These are phyloP conservation scores for Physocephala rufipes DNA, from an alignment of 2,888 invertebrate species.

Conservation along the genomic window DNA sequence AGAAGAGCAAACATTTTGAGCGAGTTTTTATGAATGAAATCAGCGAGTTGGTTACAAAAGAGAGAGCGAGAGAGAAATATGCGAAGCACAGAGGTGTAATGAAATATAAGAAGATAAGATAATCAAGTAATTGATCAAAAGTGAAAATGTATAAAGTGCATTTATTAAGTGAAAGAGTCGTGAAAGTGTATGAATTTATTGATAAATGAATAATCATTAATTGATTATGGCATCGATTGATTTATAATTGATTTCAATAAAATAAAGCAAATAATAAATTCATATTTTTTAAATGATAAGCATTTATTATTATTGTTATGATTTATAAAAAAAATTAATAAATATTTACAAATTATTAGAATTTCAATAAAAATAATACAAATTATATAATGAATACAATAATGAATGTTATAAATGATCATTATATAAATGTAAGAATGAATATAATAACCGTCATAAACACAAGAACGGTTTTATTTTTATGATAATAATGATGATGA, in stretches of 20 bases:
- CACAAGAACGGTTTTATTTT: too few relatives aligned
- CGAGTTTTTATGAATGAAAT: neutral
- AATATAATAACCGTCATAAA: too few relatives aligned
- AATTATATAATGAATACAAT: neutral
- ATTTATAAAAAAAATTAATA: neutral
- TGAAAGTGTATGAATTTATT: neutral
- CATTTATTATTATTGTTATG: constrained; percentile 7
- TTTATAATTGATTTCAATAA: neutral
- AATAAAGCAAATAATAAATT: neutral
- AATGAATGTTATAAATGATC: too few relatives aligned
- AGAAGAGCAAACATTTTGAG: constrained; percentile 34
- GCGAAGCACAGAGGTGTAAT: constrained; percentile 4
- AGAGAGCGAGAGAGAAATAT: constrained; percentile 19
- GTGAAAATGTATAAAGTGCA: constrained; percentile 5
- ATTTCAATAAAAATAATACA: neutral
- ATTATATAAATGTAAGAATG: too few relatives aligned
- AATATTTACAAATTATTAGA: neutral
- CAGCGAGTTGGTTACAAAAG: constrained; percentile 5
- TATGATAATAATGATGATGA: too few relatives aligned
- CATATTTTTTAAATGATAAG: neutral
- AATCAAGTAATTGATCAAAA: constrained; percentile 11
- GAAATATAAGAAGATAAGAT: constrained; percentile 2
- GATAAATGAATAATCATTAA: constrained; percentile 18
- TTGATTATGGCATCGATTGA: constrained; percentile 2
- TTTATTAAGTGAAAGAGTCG: too few relatives aligned